Conservation (phyloP, 2,797 vertebrate species). For the Columba guinea region DNA sequence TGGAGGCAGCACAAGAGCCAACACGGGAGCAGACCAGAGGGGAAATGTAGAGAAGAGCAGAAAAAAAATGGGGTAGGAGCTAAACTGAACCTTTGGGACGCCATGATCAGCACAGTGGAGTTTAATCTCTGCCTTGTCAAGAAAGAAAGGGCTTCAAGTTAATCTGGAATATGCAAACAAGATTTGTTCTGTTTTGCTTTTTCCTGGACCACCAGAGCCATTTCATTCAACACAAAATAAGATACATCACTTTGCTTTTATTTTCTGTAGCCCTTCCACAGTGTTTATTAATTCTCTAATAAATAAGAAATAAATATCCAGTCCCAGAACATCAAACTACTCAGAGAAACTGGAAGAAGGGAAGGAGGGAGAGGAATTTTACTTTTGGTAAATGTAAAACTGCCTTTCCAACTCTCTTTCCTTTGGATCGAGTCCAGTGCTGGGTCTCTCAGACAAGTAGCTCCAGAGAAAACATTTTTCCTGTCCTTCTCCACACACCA, state of each 20-base stretch:
- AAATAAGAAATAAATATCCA: background rate
- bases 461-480: background rate
- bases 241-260: background rate
- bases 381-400: background rate
- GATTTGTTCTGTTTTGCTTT: no score
- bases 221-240: background rate
- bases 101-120: background rate
- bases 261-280: background rate
- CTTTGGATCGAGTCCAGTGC: background rate
- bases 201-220: background rate
- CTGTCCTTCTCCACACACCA: background rate
- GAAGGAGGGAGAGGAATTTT: background rate
- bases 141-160: background rate
- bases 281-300: background rate
- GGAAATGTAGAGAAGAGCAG: background rate
- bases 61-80: background rate
- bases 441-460: background rate
- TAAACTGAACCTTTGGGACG: background rate
- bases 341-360: background rate
- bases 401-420: background rate
- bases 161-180: background rate
- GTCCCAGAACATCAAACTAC: background rate
- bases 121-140: background rate
- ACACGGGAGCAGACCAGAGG: background rate
- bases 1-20: background rate